Evolutionary conservation across 1,140 invertebrate genomes (phyloP), one percentile per base, ranked within the genome.

Genomic region (Zaprionus africanus): DNA sequence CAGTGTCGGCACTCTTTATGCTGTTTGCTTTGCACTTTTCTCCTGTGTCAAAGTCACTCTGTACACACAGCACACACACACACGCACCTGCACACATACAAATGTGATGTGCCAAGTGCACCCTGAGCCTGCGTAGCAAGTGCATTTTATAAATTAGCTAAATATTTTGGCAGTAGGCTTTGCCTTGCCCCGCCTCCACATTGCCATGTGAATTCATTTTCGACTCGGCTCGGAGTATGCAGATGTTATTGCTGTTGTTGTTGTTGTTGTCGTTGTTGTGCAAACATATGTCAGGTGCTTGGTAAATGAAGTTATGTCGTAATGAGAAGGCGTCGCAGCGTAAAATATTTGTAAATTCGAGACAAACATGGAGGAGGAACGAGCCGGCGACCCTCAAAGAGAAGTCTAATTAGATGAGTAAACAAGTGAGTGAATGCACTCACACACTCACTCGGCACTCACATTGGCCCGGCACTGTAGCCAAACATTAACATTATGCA

Each of bases 71-170:
- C 11, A 46, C 24, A 49, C 22, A 28, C 15, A 63, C 19, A 41
- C 3, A 26, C 19, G 28, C n/a, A 17, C 19, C 5, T 2, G 15
- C 15, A 17, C 2, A 9, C 41, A 46, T n/a, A 9, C n/a, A 9
- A 36, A 15, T 54, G 11, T 54, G 17, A 7, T 19, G 34, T 36
- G 19, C 28, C 41, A 43, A 38, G 4, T 46, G 58, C n/a, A 46
- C 41, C 41, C 57, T 63, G 46, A 22, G 46, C 46, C 12, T 54
- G 19, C 17, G 49, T 34, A 59, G 68, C 58, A 54, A 70, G 60
- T 72, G 73, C 77, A 75, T 78, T 83, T 86, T 78, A 83, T 78
- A 80, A 83, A 87, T 86, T 88, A 86, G 82, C 76, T 78, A 86
- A 82, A 82, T 86, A 86, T 86, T 82, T 86, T 79, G 76, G 69